phyloP scores from a whole-genome alignment of 1,140 invertebrate species.

The Drosophila bipectinata region DNA sequence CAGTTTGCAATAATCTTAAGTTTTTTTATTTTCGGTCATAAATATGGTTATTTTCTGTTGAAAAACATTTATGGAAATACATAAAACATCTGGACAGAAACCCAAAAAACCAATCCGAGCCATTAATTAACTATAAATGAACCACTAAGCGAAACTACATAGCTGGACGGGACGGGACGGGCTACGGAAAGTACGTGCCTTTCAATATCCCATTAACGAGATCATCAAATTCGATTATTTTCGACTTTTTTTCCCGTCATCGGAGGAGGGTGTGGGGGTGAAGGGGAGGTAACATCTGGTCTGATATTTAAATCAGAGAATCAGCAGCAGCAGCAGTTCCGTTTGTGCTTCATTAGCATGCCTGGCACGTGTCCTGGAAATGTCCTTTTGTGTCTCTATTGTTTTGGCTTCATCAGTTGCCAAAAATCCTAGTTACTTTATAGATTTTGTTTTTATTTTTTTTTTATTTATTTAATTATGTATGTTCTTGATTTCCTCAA shows the following conservation, averaged over 20 bases:
- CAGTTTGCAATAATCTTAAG: conserved; percentile 5
- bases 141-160: conserved; percentile 18
- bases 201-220: conserved; percentile 57
- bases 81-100: conserved; percentile 49
- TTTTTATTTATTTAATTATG: no score
- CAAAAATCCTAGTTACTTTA: neutral
- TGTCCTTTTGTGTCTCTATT: conserved; percentile 12
- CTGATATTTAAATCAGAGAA: conserved; percentile 44
- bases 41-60: conserved; percentile 16
- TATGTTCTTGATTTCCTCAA: no score
- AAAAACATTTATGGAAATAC: conserved; percentile 49
- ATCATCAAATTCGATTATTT: conserved; percentile 59
- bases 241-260: neutral
- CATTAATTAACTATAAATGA: conserved; percentile 60
- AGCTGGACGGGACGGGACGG: neutral
- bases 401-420: neutral
- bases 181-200: conserved; percentile 30
- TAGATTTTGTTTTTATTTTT: neutral
- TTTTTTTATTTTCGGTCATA: conserved; percentile 4
- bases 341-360: conserved; percentile 44
- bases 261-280: neutral
- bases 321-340: neutral
- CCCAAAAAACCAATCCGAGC: conserved; percentile 28
- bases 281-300: neutral
- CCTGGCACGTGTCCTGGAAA: conserved; percentile 42